Evolutionary conservation across 64 coral and sea anemone species (phyloP), one percentile per base, ranked within the genome.

Genomic region (Porites australiensis): DNA sequence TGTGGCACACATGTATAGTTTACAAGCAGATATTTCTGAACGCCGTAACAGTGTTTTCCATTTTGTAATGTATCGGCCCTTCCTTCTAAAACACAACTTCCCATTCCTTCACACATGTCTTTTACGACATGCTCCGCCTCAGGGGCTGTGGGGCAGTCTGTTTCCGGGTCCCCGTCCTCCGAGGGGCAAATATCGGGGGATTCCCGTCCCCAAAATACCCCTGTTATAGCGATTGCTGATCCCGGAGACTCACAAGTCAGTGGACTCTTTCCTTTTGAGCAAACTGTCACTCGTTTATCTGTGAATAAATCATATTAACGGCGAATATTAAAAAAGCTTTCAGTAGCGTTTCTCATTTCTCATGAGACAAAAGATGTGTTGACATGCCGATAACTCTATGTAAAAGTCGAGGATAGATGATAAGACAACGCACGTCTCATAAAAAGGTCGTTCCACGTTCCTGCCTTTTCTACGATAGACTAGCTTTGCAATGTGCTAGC

Each of bases 251-350:
- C 93, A 13, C 95, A 98, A 3, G 91, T 98, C 20, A 98, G 60
- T 46, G 95, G 88, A 58, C 72, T 94, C 58, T 94, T 98, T 81
- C 90, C 75, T 75, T 77, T 92, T n/a, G 92, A 80, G 72, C 95
- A 98, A 66, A 98, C 63, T 11, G 92, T 86, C 12, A 94, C 92
- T 77, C 92, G 88, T 71, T 98, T 98, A 49, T 94, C 95, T 97
- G 76, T 20, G 52, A 87, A 8, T 50, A 64, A 22, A 50, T 76
- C 16, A 88, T 2, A 61, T 45, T 44, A 7, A 9, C 37, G 44
- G 44, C 11, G 71, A 13, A 74, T 74, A 3, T 44, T 18, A 20
- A 22, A 59, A 43, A 59, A 79, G 27, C 27, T 37, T 37, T 37
- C 27, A 37, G 27, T 1, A 37, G 27, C 27, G 27, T 37, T 37